phyloP scores from a whole-genome alignment of 1,140 invertebrate species.

The Triops cancriformis region DNA sequence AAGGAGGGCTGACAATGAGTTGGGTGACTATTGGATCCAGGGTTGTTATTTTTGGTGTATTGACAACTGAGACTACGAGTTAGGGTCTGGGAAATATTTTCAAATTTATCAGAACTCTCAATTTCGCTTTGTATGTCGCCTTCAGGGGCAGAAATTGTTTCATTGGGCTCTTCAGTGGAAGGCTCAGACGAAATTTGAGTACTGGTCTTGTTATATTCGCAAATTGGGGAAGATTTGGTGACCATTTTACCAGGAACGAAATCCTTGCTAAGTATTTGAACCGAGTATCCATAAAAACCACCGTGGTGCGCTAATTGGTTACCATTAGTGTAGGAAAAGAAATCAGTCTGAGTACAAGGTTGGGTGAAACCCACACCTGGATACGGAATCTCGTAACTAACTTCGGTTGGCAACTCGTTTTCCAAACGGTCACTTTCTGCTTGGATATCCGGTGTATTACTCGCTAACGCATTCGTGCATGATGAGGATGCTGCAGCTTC shows the following conservation, averaged over 20 bases:
- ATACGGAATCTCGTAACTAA: slow-evolving; percentile 6
- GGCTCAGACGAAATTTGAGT: neutral
- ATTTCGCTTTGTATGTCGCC: neutral
- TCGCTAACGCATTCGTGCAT: neutral
- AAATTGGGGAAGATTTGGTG: neutral
- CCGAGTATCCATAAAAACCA: slow-evolving; percentile 20
- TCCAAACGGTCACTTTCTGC: neutral
- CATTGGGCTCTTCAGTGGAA: neutral
- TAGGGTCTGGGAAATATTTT: neutral
- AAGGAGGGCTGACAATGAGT: neutral
- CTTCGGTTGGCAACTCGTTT: neutral
- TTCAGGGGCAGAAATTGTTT: neutral
- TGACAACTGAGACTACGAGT: neutral
- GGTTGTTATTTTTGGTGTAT: neutral
- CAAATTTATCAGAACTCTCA: neutral
- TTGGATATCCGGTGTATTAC: neutral
- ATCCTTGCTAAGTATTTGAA: slow-evolving; percentile 3
- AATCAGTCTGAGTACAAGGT: neutral
- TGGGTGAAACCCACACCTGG: slow-evolving; percentile 22
- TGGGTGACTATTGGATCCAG: neutral
- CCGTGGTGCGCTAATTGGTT: slow-evolving; percentile 25
- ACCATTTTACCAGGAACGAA: neutral
- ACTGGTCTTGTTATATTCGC: neutral
- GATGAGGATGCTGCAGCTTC: neutral
- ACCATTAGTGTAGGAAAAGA: slow-evolving; percentile 23